Evolutionary conservation across 2,888 invertebrate species (phyloP).

Genomic region (Sinopyrophorus schimmeli): DNA sequence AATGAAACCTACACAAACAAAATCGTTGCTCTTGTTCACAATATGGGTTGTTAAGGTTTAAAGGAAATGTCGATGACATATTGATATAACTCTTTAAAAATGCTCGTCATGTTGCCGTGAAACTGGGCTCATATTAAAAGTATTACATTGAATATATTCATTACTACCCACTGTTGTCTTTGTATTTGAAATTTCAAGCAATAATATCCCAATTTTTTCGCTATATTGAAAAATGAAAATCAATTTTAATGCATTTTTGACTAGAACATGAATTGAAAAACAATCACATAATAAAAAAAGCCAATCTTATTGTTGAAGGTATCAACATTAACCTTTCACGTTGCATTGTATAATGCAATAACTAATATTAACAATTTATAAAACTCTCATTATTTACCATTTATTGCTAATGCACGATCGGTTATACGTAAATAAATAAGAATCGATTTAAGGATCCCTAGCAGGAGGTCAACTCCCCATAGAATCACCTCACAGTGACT

Average conservation of each 20-base stretch:
- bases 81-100: conserved; percentile 34
- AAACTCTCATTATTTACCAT: conserved; percentile 40
- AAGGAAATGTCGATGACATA: conserved; percentile 30
- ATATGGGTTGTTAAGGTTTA: conserved; percentile 7
- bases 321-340: conserved; percentile 26
- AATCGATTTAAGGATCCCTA: conserved; percentile 45
- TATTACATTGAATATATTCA: conserved; percentile 37
- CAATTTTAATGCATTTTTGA: neutral
- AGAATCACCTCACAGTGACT: conserved; percentile 40
- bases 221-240: neutral
- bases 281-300: conserved; percentile 6
- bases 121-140: conserved; percentile 34
- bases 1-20: too few species aligned
- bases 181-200: too few species aligned
- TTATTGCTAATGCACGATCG: conserved; percentile 41
- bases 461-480: conserved; percentile 40
- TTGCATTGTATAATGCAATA: too few species aligned
- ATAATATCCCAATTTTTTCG: neutral
- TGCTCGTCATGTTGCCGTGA: conserved; percentile 36
- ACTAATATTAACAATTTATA: conserved; percentile 35
- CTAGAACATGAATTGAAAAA: neutral
- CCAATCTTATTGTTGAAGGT: too few species aligned
- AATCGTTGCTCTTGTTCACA: conserved; percentile 3
- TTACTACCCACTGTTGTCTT: conserved; percentile 24
- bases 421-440: conserved; percentile 46